Percentiles rank a stretch among this genome's conserved stretches.
Evolutionary conservation across 2,797 vertebrate genomes (phyloP).

Genomic region (Anguilla anguilla): DNA sequence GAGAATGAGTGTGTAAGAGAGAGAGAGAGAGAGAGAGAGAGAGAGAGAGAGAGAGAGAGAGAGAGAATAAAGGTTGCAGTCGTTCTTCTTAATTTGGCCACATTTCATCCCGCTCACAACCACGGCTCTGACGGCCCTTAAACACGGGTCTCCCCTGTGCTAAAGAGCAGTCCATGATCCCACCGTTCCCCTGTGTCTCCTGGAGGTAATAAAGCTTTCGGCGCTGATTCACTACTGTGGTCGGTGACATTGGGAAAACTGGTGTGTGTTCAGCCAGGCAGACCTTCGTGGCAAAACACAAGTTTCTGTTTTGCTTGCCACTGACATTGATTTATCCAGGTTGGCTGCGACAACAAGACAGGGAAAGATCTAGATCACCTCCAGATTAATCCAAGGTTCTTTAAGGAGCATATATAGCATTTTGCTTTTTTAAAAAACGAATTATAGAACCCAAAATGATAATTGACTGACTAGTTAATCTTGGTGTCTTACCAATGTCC

Average conservation of each 20-base stretch:
- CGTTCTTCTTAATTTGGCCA: background rate
- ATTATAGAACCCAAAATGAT: background rate
- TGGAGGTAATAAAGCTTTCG: background rate
- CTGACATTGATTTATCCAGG: background rate
- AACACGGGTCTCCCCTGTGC: background rate
- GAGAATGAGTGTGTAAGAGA: no score
- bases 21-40: background rate
- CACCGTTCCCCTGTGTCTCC: background rate
- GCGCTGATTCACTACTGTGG: background rate
- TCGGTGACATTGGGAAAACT: background rate
- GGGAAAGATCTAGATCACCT: background rate
- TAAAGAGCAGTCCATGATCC: background rate
- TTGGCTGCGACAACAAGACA: no score
- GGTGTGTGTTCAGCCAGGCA: background rate
- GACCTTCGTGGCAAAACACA: background rate
- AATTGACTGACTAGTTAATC: background rate
- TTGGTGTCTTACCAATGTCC: no score
- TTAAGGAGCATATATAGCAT: no score
- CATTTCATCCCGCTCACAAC: background rate
- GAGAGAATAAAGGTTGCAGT: background rate
- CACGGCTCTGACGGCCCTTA: background rate
- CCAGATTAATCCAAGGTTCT: no score
- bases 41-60: background rate
- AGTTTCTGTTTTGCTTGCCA: background rate
- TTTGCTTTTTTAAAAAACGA: background rate